Conservation (phyloP, 2,797 vertebrate species). For the Spinibarbus caldwelli region DNA sequence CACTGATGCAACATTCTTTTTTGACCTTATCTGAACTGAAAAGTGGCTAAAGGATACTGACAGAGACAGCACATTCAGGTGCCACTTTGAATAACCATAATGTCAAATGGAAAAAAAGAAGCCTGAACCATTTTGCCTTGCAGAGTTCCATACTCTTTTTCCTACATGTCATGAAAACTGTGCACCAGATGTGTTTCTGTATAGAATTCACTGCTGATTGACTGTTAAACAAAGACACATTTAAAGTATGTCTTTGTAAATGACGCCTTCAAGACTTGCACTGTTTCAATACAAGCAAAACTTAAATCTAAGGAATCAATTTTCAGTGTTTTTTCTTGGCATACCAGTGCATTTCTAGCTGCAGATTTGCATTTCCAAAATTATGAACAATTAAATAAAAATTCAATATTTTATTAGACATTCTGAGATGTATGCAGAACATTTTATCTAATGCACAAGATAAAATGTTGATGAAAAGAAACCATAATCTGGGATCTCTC, state of each 20-base stretch:
- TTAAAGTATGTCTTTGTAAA: conserved; percentile 3
- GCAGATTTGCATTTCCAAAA: not conserved
- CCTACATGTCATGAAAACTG: conserved; percentile 29
- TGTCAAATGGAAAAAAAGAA: not conserved
- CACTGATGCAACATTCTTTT: not conserved
- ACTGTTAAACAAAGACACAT: too few species aligned
- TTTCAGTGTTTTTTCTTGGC: not conserved
- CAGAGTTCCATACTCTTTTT: conserved; percentile 1
- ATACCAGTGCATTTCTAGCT: not conserved
- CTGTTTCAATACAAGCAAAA: not conserved
- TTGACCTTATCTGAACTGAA: not conserved
- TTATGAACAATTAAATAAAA: not conserved
- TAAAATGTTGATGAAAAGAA: not conserved
- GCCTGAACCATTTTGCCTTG: not conserved
- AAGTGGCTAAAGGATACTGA: not conserved
- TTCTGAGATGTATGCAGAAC: not conserved
- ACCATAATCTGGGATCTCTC: not conserved
- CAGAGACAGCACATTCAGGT: not conserved
- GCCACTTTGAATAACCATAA: not conserved
- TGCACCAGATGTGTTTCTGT: conserved; percentile 40
- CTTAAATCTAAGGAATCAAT: not conserved
- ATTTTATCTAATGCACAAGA: not conserved
- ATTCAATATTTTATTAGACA: not conserved
- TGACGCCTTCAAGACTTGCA: not conserved
- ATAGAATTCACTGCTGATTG: conserved; percentile 7